A percentile compares a stretch with the other conserved stretches of the same genome.
Evolutionary conservation across 2,113 vertebrate species (phyloP).

Genomic region (Lucifuga dentata): DNA sequence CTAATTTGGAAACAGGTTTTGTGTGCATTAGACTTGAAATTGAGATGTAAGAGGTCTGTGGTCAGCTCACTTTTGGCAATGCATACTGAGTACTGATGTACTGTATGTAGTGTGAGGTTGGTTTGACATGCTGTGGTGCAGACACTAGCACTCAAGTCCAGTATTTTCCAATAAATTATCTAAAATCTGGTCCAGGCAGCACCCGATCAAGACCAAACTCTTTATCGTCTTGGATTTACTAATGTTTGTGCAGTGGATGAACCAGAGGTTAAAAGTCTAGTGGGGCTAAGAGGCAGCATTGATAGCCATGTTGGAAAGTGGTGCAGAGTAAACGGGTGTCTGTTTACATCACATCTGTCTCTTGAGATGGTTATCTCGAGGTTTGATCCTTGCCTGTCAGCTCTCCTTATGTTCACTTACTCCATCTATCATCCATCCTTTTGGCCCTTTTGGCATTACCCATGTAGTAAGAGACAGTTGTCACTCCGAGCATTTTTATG

Average conservation of each 20-base stretch:
- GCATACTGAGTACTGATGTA: neutral
- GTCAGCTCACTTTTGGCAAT: constrained; percentile 23
- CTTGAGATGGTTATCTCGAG: constrained; percentile 37
- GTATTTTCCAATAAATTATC: neutral
- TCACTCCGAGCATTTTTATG: neutral
- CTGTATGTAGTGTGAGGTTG: neutral
- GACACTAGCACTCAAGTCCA: neutral
- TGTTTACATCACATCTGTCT: constrained; percentile 34
- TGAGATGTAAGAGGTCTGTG: constrained; percentile 33
- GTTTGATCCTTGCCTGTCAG: constrained; percentile 3
- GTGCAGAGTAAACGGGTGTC: neutral
- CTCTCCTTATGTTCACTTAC: neutral
- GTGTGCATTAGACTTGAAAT: constrained; percentile 1
- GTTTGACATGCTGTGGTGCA: neutral
- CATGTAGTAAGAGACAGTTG: neutral
- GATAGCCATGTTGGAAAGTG: neutral
- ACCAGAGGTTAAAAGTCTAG: neutral
- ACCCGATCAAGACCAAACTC: neutral
- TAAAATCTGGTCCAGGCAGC: neutral
- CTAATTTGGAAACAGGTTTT: constrained; percentile 9
- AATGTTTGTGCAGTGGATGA: neutral
- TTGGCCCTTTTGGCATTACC: too few relatives aligned
- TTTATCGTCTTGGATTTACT: neutral
- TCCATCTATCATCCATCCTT: neutral
- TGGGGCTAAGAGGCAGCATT: constrained; percentile 6